Percentiles rank a stretch among this genome's conserved stretches.
These are phyloP conservation scores for Raja brachyura DNA, from an alignment of 2,113 vertebrate species.

Conservation along the genomic window DNA sequence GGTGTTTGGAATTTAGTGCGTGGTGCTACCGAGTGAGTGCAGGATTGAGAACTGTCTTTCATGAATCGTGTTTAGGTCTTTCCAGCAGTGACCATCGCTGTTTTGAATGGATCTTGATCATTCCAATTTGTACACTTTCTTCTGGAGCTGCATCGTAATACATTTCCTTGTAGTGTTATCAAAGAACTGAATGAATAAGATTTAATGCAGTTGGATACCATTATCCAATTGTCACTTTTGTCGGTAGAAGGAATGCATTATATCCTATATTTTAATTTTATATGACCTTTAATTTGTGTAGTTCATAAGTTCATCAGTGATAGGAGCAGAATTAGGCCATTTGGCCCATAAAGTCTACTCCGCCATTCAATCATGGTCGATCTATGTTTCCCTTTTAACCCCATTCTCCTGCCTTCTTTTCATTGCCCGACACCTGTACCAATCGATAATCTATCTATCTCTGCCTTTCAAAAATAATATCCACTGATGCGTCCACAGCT, in stretches of 20 bases:
- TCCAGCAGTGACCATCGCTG: background rate
- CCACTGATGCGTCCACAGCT: too few relatives aligned
- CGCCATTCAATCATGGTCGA: too few relatives aligned
- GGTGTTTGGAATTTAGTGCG: background rate
- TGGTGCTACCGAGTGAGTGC: background rate
- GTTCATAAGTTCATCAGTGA: too few relatives aligned
- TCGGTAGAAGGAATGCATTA: background rate
- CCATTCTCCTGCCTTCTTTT: too few relatives aligned
- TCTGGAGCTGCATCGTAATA: background rate
- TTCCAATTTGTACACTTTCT: background rate
- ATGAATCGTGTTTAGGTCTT: background rate
- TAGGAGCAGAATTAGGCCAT: too few relatives aligned
- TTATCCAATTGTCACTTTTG: background rate
- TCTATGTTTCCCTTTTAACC: too few relatives aligned
- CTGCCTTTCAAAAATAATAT: too few relatives aligned
- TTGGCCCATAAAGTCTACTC: too few relatives aligned
- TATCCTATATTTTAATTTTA: background rate
- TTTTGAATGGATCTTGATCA: background rate
- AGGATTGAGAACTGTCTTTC: background rate
- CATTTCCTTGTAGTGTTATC: background rate
- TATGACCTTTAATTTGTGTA: too few relatives aligned
- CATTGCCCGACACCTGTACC: too few relatives aligned
- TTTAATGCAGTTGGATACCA: background rate
- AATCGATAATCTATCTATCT: too few relatives aligned
- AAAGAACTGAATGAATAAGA: background rate